Evolutionary conservation across 2,888 invertebrate species (phyloP).

Genomic region (Ashinkailepas kermadecensis): DNA sequence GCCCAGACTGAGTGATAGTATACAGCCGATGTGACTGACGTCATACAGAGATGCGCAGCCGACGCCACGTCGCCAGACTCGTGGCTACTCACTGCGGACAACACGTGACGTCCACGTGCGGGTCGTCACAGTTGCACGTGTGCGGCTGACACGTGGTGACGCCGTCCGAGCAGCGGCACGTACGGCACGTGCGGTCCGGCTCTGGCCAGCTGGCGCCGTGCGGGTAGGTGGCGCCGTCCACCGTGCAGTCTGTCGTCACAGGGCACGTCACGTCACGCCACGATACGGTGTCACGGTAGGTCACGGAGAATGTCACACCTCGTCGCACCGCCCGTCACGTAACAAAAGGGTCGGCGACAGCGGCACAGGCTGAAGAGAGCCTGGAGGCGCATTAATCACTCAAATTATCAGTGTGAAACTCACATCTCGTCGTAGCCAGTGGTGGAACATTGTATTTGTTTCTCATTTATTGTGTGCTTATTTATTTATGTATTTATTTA

Average conservation of each 20-base stretch:
- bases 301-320: background rate
- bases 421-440: no score
- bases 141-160: conserved; percentile 57
- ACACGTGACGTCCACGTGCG: conserved; percentile 50
- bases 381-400: background rate
- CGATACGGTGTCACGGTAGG: background rate
- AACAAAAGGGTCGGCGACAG: background rate
- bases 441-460: no score
- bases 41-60: no score
- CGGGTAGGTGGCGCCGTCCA: conserved; percentile 30
- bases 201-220: conserved; percentile 34
- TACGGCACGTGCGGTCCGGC: conserved; percentile 31
- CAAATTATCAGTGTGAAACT: no score
- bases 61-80: no score
- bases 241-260: conserved; percentile 32
- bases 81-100: conserved; percentile 67
- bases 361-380: background rate
- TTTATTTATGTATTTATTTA: no score
- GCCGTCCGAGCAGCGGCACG: conserved; percentile 34
- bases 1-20: no score
- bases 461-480: no score
- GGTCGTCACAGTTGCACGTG: conserved; percentile 57
- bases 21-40: no score
- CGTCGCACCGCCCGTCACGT: no score
- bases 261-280: background rate